Conservation (phyloP, 2,113 vertebrate species). For the Mormoops blainvillei region DNA sequence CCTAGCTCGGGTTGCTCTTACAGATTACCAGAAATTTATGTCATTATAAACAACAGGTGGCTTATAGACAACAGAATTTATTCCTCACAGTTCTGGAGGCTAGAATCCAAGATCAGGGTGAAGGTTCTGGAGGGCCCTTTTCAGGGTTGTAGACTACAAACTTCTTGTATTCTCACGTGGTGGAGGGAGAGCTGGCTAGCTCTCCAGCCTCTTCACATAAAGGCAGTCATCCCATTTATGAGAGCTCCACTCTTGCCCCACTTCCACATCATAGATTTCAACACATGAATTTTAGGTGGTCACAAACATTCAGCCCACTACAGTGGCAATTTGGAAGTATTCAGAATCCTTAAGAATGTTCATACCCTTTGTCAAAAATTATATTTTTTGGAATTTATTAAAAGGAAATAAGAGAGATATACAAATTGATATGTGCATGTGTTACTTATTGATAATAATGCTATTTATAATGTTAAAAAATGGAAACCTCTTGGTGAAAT, state of each 20-base stretch:
- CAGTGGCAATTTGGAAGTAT: neutral
- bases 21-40: neutral
- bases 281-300: no score
- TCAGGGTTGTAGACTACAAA: neutral
- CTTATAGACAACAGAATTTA: neutral
- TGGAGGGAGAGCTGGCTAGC: neutral
- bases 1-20: neutral
- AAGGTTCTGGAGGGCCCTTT: neutral
- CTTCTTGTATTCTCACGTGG: neutral
- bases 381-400: neutral
- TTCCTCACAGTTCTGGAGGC: no score
- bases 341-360: neutral
- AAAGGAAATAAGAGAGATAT: neutral
- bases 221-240: neutral
- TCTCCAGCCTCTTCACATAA: neutral
- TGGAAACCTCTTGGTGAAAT: neutral
- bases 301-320: neutral
- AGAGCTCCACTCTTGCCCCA: neutral
- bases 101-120: neutral
- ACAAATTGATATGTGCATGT: neutral
- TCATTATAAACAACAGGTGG: neutral
- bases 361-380: neutral
- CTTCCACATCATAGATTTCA: neutral
- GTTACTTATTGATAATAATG: neutral
- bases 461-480: conserved; percentile 28